These are phyloP conservation scores for Siderastrea siderea DNA, from an alignment of 92 coral and sea anemone species.

Conservation along the genomic window DNA sequence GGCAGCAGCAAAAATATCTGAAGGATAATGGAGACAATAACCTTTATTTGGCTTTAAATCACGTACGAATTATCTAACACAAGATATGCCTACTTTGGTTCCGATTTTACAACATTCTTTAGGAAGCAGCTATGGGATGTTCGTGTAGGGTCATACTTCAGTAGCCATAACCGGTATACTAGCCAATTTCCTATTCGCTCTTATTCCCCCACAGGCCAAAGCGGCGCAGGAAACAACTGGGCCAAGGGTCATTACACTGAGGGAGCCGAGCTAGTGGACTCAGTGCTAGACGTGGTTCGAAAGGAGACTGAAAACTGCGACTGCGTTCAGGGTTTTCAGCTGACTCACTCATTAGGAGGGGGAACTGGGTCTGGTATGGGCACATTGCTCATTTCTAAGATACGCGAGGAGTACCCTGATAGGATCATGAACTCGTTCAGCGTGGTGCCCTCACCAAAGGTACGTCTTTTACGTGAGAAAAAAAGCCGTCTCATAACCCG, in stretches of 20 bases:
- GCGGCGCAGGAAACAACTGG: conserved; percentile 97
- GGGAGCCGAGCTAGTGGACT: conserved; percentile 89
- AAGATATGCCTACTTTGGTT: too few relatives aligned
- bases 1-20: too few relatives aligned
- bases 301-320: conserved; percentile 94
- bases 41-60: too few relatives aligned
- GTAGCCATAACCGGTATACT: too few relatives aligned
- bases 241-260: conserved; percentile 96
- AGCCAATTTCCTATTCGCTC: neutral
- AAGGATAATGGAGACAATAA: too few relatives aligned
- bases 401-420: conserved; percentile 94
- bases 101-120: too few relatives aligned
- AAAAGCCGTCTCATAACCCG: neutral
- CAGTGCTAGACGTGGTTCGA: conserved; percentile 89
- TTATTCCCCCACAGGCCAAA: conserved; percentile 71
- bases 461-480: neutral
- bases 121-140: too few relatives aligned
- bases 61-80: too few relatives aligned
- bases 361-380: conserved; percentile 97
- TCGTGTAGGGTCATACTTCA: too few relatives aligned
- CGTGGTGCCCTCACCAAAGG: conserved; percentile 82
- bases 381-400: conserved; percentile 86
- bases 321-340: conserved; percentile 92
- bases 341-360: conserved; percentile 93
- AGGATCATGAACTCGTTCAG: conserved; percentile 92